These are phyloP conservation scores for Bombus picipes DNA, from an alignment of 1,140 invertebrate species.

Conservation along the genomic window DNA sequence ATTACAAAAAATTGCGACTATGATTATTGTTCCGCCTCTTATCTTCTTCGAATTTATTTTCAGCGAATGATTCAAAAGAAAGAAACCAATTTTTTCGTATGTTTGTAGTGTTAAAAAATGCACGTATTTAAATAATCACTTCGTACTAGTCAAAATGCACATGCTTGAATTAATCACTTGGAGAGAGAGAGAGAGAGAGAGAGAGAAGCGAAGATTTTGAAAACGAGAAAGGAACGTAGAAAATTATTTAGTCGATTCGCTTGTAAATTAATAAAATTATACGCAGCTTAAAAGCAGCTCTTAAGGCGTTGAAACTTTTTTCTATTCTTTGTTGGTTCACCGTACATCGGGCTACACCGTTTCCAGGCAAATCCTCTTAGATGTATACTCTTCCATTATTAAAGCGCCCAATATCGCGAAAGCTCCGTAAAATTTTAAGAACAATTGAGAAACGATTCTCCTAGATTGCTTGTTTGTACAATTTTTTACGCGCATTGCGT, in stretches of 20 bases:
- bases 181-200: too few species aligned
- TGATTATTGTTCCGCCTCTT: too few species aligned
- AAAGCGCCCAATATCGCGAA: neutral
- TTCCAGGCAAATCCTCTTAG: constrained; percentile 22
- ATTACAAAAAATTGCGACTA: too few species aligned
- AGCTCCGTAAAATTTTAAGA: neutral
- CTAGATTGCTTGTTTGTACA: too few species aligned
- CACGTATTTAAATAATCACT: too few species aligned
- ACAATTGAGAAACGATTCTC: neutral
- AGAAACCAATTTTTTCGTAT: too few species aligned
- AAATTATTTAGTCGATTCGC: neutral
- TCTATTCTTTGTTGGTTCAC: neutral
- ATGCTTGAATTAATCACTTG: too few species aligned
- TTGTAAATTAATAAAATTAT: neutral
- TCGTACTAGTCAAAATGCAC: too few species aligned
- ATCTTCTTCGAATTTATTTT: too few species aligned
- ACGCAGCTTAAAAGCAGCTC: neutral
- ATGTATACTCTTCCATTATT: neutral
- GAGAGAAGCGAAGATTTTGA: too few species aligned
- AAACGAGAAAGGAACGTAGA: neutral
- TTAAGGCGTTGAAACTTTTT: neutral
- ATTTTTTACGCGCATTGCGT: neutral
- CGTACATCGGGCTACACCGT: neutral
- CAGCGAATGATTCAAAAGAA: too few species aligned
- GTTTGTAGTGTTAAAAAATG: too few species aligned